Base-by-base conservation (phyloP, 2,888 invertebrate species). In the Eupithecia inturbata region DNA sequence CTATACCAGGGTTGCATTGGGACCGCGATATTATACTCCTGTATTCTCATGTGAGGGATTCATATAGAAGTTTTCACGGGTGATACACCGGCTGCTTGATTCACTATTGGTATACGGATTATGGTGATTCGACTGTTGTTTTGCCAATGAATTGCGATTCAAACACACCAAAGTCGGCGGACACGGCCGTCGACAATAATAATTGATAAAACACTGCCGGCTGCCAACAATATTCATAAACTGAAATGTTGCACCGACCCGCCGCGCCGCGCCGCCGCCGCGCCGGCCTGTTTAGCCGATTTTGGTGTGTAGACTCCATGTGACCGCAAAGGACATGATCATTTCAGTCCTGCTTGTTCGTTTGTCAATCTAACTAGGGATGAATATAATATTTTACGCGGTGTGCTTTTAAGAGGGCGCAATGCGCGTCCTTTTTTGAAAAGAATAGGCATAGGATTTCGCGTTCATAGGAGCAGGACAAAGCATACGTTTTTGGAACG, bases 1-100 rank as follows among this genome's bases (percentile, higher is more conserved):
- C 67, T 39, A 57, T 73, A 60, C 69, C 74, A 67, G 64, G 57
- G 68, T 12, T 67, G 72, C 66, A 71, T 63, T 63, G 67, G 26
- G 39, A 39, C 66, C 39, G 66, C n/a, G 39, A 9, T 39, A 16
- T 66, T 66, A 39, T 57, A 26, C 22, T 57, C 57, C 22, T 26
- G 22, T 57, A 39, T 64, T 36, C 33, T 31, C 26, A 66, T 66
- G 66, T n/a, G 39, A 64, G n/a, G 31, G 64, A 64, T 64, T 64
- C 33, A n/a, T 31, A n/a, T 36, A 10, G 33, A 10, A 66, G 26
- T 26, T 36, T 66, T 39, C 39, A 39, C 33, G 33, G 36, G 5
- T n/a, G 36, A 64, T 62, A 31, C 62, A 62, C 31, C 28, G 62
- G 26, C 53, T 12, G 53, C 57, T 57, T 57, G 57, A 14, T 12